Percentiles rank a stretch among this genome's conserved stretches.
These are phyloP conservation scores for Mimumesa dahlbomi DNA, from an alignment of 2,888 invertebrate species.

Conservation along the genomic window DNA sequence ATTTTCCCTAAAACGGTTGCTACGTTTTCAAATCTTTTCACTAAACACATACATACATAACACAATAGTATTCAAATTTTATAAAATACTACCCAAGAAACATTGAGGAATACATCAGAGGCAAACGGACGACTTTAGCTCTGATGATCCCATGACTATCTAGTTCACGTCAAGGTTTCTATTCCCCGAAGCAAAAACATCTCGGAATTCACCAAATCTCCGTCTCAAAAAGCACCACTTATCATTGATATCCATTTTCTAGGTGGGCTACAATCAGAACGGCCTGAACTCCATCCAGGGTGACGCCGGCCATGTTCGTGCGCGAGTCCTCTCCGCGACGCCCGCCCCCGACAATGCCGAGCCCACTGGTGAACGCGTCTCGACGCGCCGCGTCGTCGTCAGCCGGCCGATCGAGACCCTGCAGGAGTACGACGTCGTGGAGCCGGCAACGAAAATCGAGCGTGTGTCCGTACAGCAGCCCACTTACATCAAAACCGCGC, in stretches of 20 bases:
- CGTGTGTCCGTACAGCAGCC: constrained; percentile 83
- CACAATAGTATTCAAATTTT: too few relatives aligned
- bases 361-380: constrained; percentile 82
- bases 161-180: too few relatives aligned
- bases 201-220: too few relatives aligned
- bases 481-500: constrained; percentile 81
- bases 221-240: too few relatives aligned
- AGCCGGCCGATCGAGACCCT: constrained; percentile 84
- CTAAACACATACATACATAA: too few relatives aligned
- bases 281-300: constrained; percentile 77
- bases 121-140: too few relatives aligned
- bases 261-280: constrained; percentile 77
- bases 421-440: constrained; percentile 83
- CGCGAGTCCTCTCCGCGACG: constrained; percentile 83
- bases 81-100: too few relatives aligned
- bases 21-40: too few relatives aligned
- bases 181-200: too few relatives aligned
- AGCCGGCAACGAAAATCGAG: constrained; percentile 83
- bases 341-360: constrained; percentile 81
- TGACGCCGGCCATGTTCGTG: constrained; percentile 81
- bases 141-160: too few relatives aligned
- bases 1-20: too few relatives aligned
- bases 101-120: too few relatives aligned
- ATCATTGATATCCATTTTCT: not conserved
- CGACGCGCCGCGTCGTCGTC: constrained; percentile 84